phyloP scores from a whole-genome alignment of 2,797 vertebrate genomes.

The Chloroceryle amazona region DNA sequence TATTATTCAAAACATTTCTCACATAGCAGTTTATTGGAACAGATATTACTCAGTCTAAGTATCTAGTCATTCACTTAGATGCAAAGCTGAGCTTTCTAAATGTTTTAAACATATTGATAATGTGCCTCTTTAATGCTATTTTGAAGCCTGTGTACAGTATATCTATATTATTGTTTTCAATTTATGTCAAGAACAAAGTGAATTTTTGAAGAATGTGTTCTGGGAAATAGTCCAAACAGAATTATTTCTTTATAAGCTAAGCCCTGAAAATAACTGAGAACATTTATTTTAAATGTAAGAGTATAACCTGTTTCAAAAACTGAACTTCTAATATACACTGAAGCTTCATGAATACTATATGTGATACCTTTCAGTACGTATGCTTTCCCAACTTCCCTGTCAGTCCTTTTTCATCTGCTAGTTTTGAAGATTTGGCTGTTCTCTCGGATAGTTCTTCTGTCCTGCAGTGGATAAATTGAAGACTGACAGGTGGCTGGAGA shows the following conservation, averaged over 20 bases:
- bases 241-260: constrained; percentile 63
- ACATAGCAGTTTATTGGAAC: constrained; percentile 56
- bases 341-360: not conserved
- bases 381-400: not conserved
- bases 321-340: not conserved
- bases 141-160: constrained; percentile 55
- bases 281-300: constrained; percentile 46
- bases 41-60: constrained; percentile 66
- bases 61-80: constrained; percentile 62
- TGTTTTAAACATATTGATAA: constrained; percentile 77
- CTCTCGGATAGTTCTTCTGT: not conserved
- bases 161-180: constrained; percentile 72
- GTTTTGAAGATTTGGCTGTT: constrained; percentile 1
- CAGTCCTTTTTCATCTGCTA: not conserved
- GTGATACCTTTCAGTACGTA: not conserved
- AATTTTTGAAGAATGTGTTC: constrained; percentile 56
- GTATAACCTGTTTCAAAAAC: not conserved
- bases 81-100: constrained; percentile 64
- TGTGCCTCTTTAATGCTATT: constrained; percentile 67
- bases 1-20: constrained; percentile 74
- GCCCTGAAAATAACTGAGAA: constrained; percentile 40
- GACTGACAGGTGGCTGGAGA: not conserved
- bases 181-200: constrained; percentile 65
- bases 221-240: constrained; percentile 54
- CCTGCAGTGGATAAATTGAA: constrained; percentile 3